Percentiles rank a stretch among this genome's conserved stretches.
Evolutionary conservation across 1,140 invertebrate species (phyloP).

Genomic region (Paralvinella palmiformis): DNA sequence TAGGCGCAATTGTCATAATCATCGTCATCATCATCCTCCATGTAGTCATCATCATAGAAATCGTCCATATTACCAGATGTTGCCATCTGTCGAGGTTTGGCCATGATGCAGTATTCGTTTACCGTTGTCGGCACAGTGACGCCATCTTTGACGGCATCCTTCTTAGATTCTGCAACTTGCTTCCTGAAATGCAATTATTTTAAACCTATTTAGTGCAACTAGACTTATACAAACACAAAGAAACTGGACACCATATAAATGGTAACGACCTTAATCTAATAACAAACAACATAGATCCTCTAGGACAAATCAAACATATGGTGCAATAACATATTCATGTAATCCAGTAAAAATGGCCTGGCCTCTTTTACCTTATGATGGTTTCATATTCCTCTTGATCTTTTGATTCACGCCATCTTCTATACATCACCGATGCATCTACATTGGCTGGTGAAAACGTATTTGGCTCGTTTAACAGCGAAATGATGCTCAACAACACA

Average conservation of each 20-base stretch:
- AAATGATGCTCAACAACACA: constrained; percentile 96
- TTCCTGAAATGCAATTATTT: constrained; percentile 62
- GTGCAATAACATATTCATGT: not conserved
- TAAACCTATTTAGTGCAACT: not conserved
- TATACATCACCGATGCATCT: constrained; percentile 98
- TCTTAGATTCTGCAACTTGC: constrained; percentile 88
- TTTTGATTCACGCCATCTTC: constrained; percentile 94
- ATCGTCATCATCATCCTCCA: constrained; percentile 42
- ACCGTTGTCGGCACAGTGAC: constrained; percentile 93
- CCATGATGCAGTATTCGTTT: constrained; percentile 76
- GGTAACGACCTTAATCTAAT: too few species aligned
- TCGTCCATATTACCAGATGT: constrained; percentile 39
- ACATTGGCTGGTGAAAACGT: constrained; percentile 99
- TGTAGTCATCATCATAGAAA: constrained; percentile 48
- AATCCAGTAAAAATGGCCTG: not conserved
- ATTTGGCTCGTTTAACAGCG: constrained; percentile 97
- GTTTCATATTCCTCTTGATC: constrained; percentile 99
- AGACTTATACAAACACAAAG: too few species aligned
- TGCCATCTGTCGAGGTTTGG: constrained; percentile 34
- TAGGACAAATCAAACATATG: too few species aligned
- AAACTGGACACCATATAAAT: too few species aligned
- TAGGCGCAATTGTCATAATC: constrained; percentile 43
- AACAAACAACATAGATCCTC: too few species aligned
- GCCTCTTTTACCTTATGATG: constrained; percentile 94
- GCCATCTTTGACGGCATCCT: constrained; percentile 92